phyloP scores from a whole-genome alignment of 2,888 invertebrate species.

The Bruchidius siliquastri region DNA sequence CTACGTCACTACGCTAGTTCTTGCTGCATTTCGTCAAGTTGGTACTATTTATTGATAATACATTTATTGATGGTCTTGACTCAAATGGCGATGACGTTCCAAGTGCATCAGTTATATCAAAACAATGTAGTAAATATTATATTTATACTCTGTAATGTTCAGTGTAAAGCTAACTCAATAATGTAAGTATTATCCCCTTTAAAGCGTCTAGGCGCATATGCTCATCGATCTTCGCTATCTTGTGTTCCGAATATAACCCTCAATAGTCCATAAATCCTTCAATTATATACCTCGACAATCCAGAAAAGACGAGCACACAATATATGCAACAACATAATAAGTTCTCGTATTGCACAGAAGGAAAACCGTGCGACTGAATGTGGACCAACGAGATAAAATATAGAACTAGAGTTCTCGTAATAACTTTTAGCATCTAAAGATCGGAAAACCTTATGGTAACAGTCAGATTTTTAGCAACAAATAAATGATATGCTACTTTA shows the following conservation, averaged over 20 bases:
- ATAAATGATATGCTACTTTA: no score
- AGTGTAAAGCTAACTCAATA: neutral
- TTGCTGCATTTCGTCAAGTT: no score
- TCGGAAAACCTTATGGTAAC: no score
- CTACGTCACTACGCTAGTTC: no score
- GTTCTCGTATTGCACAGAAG: neutral
- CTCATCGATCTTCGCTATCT: neutral
- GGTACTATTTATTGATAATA: no score
- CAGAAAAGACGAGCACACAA: conserved; percentile 8
- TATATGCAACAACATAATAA: conserved; percentile 6
- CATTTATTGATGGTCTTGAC: no score
- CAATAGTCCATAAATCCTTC: conserved; percentile 1
- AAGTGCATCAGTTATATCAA: no score
- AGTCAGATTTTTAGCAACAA: no score
- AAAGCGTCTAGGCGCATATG: neutral
- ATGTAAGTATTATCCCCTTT: neutral
- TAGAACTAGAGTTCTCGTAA: neutral
- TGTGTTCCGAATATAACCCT: neutral
- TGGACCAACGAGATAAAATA: neutral
- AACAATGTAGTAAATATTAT: no score
- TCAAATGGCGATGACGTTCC: no score
- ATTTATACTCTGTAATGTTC: no score
- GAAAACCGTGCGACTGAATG: neutral
- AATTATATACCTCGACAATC: neutral
- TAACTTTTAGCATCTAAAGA: no score